Percentiles rank a stretch among this genome's conserved stretches.
phyloP scores from a whole-genome alignment of 1,140 invertebrate species.

The Drosophila saltans region DNA sequence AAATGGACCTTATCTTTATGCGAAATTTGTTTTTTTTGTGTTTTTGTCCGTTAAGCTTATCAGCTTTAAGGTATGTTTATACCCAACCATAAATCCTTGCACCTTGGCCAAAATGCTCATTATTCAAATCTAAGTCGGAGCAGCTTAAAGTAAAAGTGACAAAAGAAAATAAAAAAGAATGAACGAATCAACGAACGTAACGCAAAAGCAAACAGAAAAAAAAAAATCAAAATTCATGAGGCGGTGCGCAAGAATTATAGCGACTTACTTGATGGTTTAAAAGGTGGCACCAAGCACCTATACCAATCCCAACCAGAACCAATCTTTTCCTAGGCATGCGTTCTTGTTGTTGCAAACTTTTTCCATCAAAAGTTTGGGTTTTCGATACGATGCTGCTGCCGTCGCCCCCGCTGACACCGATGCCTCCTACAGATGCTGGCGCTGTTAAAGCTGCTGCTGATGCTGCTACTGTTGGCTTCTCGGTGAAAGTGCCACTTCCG shows the following conservation, averaged over 20 bases:
- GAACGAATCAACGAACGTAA: slow-evolving; percentile 2
- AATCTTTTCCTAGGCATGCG: slow-evolving; percentile 54
- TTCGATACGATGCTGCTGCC: slow-evolving; percentile 63
- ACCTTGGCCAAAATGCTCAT: slow-evolving; percentile 51
- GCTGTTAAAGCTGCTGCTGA: background rate
- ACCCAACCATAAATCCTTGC: slow-evolving; percentile 44
- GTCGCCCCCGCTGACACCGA: slow-evolving; percentile 20
- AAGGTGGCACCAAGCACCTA: slow-evolving; percentile 21
- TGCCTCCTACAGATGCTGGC: slow-evolving; percentile 21
- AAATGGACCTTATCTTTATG: slow-evolving; percentile 5
- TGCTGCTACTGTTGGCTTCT: slow-evolving; percentile 27
- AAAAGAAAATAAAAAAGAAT: slow-evolving; percentile 19
- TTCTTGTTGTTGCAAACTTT: slow-evolving; percentile 81
- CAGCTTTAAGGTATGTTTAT: slow-evolving; percentile 35
- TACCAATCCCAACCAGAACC: background rate
- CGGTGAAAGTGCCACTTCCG: slow-evolving; percentile 74
- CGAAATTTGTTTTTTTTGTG: slow-evolving; percentile 9
- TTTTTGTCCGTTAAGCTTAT: slow-evolving; percentile 29
- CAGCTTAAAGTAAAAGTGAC: slow-evolving; percentile 48
- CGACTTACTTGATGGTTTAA: slow-evolving; percentile 68
- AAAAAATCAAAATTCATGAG: slow-evolving; percentile 77
- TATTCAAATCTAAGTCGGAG: slow-evolving; percentile 70
- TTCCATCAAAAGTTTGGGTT: slow-evolving; percentile 80
- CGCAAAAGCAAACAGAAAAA: slow-evolving; percentile 21
- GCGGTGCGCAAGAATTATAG: slow-evolving; percentile 72